Evolutionary conservation across 2,797 vertebrate species (phyloP).

Genomic region (Crenuchus spilurus): DNA sequence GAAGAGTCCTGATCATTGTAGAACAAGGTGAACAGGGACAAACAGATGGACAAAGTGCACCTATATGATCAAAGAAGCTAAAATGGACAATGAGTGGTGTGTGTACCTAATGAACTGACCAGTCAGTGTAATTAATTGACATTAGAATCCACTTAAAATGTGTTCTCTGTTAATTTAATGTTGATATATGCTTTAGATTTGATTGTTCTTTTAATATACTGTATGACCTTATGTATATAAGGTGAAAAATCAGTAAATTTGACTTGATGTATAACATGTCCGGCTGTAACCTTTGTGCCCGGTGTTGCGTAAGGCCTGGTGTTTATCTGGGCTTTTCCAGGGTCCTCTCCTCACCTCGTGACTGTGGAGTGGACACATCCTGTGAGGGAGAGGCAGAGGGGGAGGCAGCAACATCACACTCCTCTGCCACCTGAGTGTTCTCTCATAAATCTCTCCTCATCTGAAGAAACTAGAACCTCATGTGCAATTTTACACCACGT

Average conservation of each 20-base stretch:
- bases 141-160: neutral
- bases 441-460: conserved; percentile 37
- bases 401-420: conserved; percentile 22
- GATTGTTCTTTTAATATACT: conserved; percentile 3
- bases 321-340: conserved; percentile 34
- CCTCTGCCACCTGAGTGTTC: conserved; percentile 6
- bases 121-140: neutral
- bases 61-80: too few species aligned
- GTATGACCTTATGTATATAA: neutral
- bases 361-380: conserved; percentile 22
- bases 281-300: conserved; percentile 3
- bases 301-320: conserved; percentile 18
- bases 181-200: neutral
- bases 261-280: neutral
- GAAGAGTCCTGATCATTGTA: too few species aligned
- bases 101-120: too few species aligned
- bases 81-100: too few species aligned
- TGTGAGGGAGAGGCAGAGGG: conserved; percentile 12
- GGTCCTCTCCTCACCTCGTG: conserved; percentile 24
- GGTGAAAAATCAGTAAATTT: neutral
- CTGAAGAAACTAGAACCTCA: conserved; percentile 40
- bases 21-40: too few species aligned
- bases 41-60: too few species aligned
- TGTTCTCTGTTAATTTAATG: conserved; percentile 5
- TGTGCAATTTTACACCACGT: conserved; percentile 31